Base-by-base conservation (phyloP, 2,888 invertebrate species). In the Xestoiulus laeticollis region DNA sequence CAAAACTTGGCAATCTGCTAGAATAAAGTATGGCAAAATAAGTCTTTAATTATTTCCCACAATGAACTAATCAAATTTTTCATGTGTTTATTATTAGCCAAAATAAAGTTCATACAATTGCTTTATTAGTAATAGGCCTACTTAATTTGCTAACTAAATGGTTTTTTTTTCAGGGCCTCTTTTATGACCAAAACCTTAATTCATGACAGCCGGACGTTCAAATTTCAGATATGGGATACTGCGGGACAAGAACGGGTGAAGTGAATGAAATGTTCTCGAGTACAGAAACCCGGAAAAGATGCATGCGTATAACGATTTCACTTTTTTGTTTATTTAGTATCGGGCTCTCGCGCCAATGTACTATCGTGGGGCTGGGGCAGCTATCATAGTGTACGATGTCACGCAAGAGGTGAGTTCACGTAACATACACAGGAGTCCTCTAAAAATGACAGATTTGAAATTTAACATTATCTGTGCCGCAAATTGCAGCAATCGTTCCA, bases 161-260 rank as follows among this genome's bases (percentile, higher is more conserved):
- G 3, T 48, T 87, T 89, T 87, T 19, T 48, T 89, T 90, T 33
- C 89, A 92, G 92, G 26, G 92, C 92, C 26, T 92, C 92, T 0
- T 92, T 92, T 88, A 91, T 92, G 91, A 92, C 92, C 33, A 92
- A 92, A 88, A 91, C 91, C 19, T 88, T 92, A 48, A 88, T 91
- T 32, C 90, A 92, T 4, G 92, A 91, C 89, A 91, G 90, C 30
- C 90, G 89, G 48, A 91, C 91, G 43, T 92, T 90, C 90, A 91
- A 91, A 87, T 92, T 91, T 89, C 92, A 92, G 89, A 92, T 92
- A 86, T 92, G 92, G 92, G 92, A 92, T 89, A 92, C 92, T n/a
- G 92, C 92, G 19, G 92, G 92, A 1, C 92, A 92, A 89, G 92
- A 92, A 90, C 92, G 92, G 91, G 92, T 92, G 88, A 89, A 89